Evolutionary conservation across 2,797 vertebrate genomes (phyloP).

Genomic region (Catamblyrhynchus diadema): DNA sequence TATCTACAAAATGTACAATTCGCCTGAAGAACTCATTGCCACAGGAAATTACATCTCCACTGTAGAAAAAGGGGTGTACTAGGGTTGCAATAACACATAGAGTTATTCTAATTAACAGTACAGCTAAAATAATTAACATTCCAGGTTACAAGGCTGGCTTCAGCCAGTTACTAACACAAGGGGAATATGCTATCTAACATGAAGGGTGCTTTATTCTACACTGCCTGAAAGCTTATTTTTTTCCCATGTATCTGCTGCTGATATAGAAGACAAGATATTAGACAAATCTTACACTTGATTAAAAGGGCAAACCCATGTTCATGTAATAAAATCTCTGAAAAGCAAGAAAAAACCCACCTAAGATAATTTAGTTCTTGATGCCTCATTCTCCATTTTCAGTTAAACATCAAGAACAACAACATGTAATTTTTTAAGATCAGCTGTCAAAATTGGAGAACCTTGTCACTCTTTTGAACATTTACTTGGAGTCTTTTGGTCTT

Average conservation of each 20-base stretch:
- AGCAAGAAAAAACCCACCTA: neutral
- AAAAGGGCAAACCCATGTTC: neutral
- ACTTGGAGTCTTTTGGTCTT: neutral
- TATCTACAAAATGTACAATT: constrained; percentile 19
- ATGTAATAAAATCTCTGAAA: neutral
- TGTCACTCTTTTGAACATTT: neutral
- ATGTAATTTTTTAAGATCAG: neutral
- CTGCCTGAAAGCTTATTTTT: neutral
- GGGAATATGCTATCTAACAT: neutral
- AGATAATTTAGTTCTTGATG: neutral
- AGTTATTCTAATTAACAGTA: constrained; percentile 22
- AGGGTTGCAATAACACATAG: neutral
- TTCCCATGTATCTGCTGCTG: neutral
- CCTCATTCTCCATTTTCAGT: neutral
- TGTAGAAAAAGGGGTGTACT: neutral
- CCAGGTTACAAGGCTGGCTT: neutral
- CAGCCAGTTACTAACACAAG: neutral
- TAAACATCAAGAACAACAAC: neutral
- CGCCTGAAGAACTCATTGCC: constrained; percentile 10
- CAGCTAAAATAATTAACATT: neutral
- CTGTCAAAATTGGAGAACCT: neutral
- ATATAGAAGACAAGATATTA: neutral
- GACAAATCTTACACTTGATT: neutral
- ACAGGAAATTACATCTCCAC: constrained; percentile 20
- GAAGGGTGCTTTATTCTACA: neutral